Conservation (phyloP, 2,113 vertebrate genomes). For the Oreotrochilus melanogaster region DNA sequence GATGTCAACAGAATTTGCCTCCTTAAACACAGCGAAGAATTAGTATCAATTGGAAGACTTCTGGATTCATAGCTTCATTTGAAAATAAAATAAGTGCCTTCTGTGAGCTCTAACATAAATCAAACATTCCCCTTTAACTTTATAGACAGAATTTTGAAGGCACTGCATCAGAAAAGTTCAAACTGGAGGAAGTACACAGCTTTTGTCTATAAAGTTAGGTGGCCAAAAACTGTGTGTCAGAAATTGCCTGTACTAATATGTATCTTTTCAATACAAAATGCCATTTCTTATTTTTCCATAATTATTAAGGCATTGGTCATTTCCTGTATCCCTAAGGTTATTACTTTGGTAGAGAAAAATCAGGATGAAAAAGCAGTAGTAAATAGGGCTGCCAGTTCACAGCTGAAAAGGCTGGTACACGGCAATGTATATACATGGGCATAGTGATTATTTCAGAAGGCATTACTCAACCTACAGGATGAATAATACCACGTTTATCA, state of each 20-base stretch:
- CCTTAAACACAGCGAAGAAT: neutral
- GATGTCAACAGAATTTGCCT: neutral
- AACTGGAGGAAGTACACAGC: neutral
- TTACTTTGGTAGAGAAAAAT: neutral
- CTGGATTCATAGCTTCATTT: neutral
- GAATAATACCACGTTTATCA: neutral
- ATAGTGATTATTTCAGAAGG: neutral
- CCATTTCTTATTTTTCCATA: neutral
- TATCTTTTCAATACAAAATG: neutral
- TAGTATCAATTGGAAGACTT: constrained; percentile 3
- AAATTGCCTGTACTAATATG: neutral
- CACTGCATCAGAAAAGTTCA: neutral
- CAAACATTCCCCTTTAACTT: neutral
- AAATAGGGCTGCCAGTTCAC: neutral
- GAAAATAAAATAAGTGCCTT: neutral
- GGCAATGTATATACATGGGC: neutral
- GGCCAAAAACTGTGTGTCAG: neutral
- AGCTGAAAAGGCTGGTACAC: neutral
- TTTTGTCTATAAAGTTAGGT: neutral
- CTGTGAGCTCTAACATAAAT: neutral
- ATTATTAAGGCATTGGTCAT: neutral
- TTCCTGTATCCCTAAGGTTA: neutral
- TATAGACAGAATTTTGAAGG: neutral
- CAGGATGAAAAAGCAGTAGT: neutral
- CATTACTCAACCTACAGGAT: neutral